Percentiles rank a stretch among this genome's conserved stretches.
These are phyloP conservation scores for Suillia variegata DNA, from an alignment of 2,888 invertebrate genomes.

Conservation along the genomic window DNA sequence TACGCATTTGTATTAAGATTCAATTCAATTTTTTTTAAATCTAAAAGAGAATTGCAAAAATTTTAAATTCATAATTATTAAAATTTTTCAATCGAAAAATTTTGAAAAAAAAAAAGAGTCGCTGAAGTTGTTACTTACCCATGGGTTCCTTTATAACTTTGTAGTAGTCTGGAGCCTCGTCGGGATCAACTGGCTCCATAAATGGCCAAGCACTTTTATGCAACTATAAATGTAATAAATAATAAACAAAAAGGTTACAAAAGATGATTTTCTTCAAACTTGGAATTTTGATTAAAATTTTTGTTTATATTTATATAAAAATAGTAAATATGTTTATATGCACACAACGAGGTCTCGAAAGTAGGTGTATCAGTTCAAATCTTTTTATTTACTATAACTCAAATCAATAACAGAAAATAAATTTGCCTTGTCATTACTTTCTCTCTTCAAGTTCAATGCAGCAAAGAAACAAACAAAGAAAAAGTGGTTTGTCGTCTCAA, in stretches of 20 bases:
- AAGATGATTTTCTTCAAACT: not conserved
- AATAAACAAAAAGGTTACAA: too few species aligned
- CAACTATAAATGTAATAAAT: constrained; percentile 64
- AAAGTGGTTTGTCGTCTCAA: too few species aligned
- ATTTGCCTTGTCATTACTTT: too few species aligned
- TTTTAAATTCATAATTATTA: constrained; percentile 19
- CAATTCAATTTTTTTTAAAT: constrained; percentile 89
- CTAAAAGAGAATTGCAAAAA: constrained; percentile 70
- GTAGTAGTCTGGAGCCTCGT: constrained; percentile 96
- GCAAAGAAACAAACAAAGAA: too few species aligned
- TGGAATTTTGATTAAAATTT: not conserved
- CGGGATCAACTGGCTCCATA: constrained; percentile 94
- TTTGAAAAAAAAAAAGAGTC: not conserved
- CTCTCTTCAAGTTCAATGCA: too few species aligned
- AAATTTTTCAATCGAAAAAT: constrained; percentile 11
- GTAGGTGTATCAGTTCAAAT: too few species aligned
- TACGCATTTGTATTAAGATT: constrained; percentile 84
- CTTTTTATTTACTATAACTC: too few species aligned
- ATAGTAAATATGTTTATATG: too few species aligned
- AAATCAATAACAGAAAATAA: too few species aligned
- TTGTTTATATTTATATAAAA: too few species aligned
- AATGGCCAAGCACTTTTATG: constrained; percentile 99
- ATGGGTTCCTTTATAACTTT: constrained; percentile 94
- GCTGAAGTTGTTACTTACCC: constrained; percentile 69
- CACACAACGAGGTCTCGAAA: too few species aligned